Conservation (phyloP, 92 coral and sea anemone genomes). For the Ricordea florida region DNA sequence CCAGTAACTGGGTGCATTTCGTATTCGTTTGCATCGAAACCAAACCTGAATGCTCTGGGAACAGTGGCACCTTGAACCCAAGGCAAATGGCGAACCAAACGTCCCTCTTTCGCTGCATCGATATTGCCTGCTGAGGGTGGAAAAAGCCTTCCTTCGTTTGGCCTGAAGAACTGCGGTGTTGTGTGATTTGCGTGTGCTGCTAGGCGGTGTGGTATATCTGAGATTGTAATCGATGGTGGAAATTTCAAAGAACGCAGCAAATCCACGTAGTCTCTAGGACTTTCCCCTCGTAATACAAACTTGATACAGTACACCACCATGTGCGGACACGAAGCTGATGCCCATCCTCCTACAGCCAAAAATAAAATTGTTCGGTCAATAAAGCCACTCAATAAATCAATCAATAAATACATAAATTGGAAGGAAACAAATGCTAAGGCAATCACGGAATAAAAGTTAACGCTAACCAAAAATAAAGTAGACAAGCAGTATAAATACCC, state of each 20-base stretch:
- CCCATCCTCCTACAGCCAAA: constrained; percentile 58
- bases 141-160: constrained; percentile 36
- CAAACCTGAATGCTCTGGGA: background rate
- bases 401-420: too few species aligned
- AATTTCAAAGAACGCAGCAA: constrained; percentile 27
- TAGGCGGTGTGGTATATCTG: constrained; percentile 53
- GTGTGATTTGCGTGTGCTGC: constrained; percentile 46
- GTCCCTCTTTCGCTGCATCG: constrained; percentile 19
- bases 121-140: constrained; percentile 24
- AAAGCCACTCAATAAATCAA: too few species aligned
- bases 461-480: too few species aligned
- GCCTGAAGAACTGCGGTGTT: constrained; percentile 18
- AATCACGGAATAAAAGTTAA: too few species aligned
- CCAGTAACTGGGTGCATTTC: constrained; percentile 47
- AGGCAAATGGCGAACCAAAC: constrained; percentile 6
- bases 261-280: constrained; percentile 57
- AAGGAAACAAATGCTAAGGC: too few species aligned
- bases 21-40: background rate
- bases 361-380: background rate
- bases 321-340: constrained; percentile 64
- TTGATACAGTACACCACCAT: constrained; percentile 50
- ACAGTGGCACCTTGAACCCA: background rate
- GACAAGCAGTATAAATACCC: too few species aligned
- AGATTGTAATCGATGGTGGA: constrained; percentile 45
- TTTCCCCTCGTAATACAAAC: constrained; percentile 62